Base-by-base conservation (phyloP, 2,797 vertebrate species). In the Falco columbarius region DNA sequence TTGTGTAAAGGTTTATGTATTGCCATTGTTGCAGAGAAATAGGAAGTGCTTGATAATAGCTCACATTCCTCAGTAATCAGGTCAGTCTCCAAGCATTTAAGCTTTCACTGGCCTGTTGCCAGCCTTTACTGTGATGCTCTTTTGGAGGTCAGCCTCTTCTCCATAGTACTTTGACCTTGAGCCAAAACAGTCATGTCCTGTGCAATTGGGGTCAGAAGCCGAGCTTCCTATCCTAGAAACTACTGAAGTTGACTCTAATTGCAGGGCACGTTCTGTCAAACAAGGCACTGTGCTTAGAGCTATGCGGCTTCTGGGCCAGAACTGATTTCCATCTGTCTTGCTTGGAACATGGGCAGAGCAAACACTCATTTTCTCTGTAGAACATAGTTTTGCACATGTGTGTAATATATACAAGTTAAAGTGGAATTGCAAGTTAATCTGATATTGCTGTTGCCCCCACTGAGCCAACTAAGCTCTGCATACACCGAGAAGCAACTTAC, bases 291-390 rank as follows among this genome's bases (percentile, higher is more conserved):
- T 83, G 91, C 93, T 90, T 3, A 1, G 52, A 61, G 92, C 86
- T 90, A 17, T 0, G 15, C 44, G 84, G 86, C 89, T 91, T 52
- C 86, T 93, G 94, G 87, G 84, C 65, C 65, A 86, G 84, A 66
- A 7, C 89, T 58, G 68, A 86, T 96, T 96, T 91, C 91, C 68
- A 67, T 86, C 95, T 96, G 91, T 38, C 95, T 62, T 34, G 52
- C 79, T 56, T 83, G 84, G 71, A 92, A 86, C 56, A 7, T 0
- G 0, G 56, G 67, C 81, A 87, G 74, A 80, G 74, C 34, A 12
- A 51, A 68, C 42, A 4, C 59, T 67, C 1, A 2, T 85, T 85
- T 66, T 30, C 40, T 75, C 76, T 84, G 68, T 11, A 38, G 42
- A 77, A 56, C 14, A 27, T 16, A 30, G 40, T 29, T 67, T 63